These are phyloP conservation scores for Pachypanchax playfairii DNA, from an alignment of 2,113 vertebrate genomes.

Conservation along the genomic window DNA sequence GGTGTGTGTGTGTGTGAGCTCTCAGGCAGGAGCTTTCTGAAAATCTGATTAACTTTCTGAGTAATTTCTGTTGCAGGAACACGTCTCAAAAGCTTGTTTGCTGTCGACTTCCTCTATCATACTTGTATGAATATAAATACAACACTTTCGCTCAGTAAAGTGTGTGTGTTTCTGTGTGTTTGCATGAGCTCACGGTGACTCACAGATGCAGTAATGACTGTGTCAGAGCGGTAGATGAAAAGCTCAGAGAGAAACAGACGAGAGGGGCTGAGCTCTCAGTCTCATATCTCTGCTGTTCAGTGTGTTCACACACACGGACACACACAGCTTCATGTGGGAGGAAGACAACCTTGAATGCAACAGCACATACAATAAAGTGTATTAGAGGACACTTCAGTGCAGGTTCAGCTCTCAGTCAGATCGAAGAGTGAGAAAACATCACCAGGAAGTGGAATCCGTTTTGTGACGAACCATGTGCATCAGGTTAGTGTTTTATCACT, in stretches of 20 bases:
- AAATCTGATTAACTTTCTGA: background rate
- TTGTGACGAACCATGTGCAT: conserved; percentile 10
- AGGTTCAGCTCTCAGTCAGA: conserved; percentile 7
- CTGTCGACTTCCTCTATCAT: conserved; percentile 1
- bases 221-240: conserved; percentile 47
- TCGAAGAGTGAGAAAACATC: conserved; percentile 9
- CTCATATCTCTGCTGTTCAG: conserved; percentile 47
- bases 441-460: background rate
- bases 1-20: background rate
- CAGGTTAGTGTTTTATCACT: conserved; percentile 49
- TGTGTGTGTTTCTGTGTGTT: background rate
- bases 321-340: conserved; percentile 9
- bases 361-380: conserved; percentile 10
- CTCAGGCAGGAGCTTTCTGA: too few species aligned
- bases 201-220: conserved; percentile 60
- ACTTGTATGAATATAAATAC: background rate
- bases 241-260: conserved; percentile 34
- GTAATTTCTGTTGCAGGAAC: background rate
- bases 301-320: conserved; percentile 21
- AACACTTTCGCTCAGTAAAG: background rate
- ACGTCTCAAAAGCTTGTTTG: background rate
- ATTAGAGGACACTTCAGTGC: background rate
- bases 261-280: conserved; percentile 51
- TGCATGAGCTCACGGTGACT: conserved; percentile 49
- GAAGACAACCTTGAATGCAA: conserved; percentile 27